Evolutionary conservation across 2,113 vertebrate genomes (phyloP).

Genomic region (Notarius quadriscutis): DNA sequence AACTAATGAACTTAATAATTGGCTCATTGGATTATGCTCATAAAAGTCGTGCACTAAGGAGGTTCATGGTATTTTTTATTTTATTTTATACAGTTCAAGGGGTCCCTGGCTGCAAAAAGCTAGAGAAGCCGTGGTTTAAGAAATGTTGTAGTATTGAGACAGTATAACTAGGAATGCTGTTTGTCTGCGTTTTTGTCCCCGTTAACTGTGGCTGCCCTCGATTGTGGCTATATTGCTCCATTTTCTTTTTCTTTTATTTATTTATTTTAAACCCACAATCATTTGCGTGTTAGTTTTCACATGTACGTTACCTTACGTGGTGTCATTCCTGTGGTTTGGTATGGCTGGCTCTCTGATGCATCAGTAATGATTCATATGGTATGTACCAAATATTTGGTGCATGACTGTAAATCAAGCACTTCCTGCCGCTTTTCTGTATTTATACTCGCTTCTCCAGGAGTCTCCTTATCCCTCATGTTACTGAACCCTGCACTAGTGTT

Average conservation of each 20-base stretch:
- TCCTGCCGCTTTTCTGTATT: conserved; percentile 11
- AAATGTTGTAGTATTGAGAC: background rate
- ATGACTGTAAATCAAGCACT: conserved; percentile 6
- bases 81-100: background rate
- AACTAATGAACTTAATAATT: background rate
- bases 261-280: background rate
- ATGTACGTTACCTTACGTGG: background rate
- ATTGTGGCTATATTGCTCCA: background rate
- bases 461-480: background rate
- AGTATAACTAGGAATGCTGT: background rate
- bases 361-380: background rate
- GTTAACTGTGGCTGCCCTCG: background rate
- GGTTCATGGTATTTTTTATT: background rate
- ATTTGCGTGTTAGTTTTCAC: background rate
- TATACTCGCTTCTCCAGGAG: background rate
- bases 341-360: background rate
- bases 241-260: background rate
- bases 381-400: conserved; percentile 12
- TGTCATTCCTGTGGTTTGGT: conserved; percentile 21
- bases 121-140: background rate
- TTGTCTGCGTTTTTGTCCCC: background rate
- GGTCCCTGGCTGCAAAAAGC: background rate
- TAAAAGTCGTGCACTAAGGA: background rate
- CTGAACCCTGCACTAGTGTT: background rate
- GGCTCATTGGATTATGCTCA: background rate